These are phyloP conservation scores for Drosophila chauvacae DNA, from an alignment of 1,140 invertebrate species.

Conservation along the genomic window DNA sequence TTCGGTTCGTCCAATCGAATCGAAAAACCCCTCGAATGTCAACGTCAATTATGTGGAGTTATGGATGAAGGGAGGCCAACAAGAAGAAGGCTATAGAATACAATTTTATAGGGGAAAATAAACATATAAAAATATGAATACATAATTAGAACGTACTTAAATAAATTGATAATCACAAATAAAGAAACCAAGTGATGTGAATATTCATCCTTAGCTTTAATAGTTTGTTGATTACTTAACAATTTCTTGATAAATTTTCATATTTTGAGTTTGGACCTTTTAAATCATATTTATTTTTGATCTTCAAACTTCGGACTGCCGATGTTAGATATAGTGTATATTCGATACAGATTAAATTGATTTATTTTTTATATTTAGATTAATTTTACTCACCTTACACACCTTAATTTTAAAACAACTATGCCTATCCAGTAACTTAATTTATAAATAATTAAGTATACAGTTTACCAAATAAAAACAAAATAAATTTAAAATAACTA, in stretches of 20 bases:
- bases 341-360: too few species aligned
- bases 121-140: too few species aligned
- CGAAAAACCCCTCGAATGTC: constrained; percentile 63
- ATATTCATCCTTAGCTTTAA: background rate
- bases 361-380: background rate
- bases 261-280: too few species aligned
- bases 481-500: background rate
- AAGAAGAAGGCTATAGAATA: background rate
- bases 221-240: background rate
- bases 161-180: background rate
- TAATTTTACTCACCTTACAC: background rate
- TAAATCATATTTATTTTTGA: too few species aligned
- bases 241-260: too few species aligned
- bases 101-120: background rate
- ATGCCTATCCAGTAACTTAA: too few species aligned
- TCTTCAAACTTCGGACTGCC: too few species aligned
- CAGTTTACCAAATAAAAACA: too few species aligned
- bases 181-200: background rate
- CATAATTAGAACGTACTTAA: background rate
- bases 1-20: constrained; percentile 39
- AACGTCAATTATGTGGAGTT: constrained; percentile 72
- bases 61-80: constrained; percentile 12
- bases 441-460: too few species aligned
- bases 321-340: too few species aligned
- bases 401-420: background rate